Percentiles rank a stretch among this genome's conserved stretches.
Conservation (phyloP, 2,113 vertebrate genomes). For the Grallaria varia region DNA sequence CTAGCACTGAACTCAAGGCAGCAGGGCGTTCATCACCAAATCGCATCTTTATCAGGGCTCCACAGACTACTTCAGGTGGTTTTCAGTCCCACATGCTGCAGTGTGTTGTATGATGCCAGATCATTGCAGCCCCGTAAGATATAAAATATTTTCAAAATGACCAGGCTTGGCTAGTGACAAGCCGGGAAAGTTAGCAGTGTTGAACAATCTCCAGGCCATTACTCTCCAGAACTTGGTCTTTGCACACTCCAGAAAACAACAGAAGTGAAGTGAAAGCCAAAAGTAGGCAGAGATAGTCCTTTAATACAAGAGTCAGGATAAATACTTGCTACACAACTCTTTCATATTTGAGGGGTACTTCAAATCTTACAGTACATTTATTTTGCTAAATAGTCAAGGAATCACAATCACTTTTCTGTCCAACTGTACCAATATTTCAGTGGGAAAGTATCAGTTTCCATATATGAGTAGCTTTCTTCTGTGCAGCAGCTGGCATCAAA, state of each 20-base stretch:
- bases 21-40: too few relatives aligned
- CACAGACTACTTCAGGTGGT: rapidly evolving
- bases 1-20: not conserved
- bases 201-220: not conserved
- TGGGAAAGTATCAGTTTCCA: not conserved
- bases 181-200: not conserved
- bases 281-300: not conserved
- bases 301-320: not conserved
- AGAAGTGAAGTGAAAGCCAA: not conserved
- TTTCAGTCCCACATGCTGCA: not conserved
- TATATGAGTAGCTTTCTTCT: not conserved
- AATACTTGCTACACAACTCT: not conserved
- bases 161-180: not conserved
- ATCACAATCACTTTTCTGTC: not conserved
- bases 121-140: not conserved
- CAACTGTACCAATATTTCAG: not conserved
- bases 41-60: not conserved
- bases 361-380: not conserved
- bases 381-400: not conserved
- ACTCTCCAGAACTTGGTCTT: not conserved
- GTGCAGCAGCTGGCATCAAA: not conserved
- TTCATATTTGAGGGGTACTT: not conserved
- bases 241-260: rapidly evolving
- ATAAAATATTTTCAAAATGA: not conserved
- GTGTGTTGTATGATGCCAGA: rapidly evolving